phyloP scores from a whole-genome alignment of 2,113 vertebrate species.

The Colistium nudipinnis region DNA sequence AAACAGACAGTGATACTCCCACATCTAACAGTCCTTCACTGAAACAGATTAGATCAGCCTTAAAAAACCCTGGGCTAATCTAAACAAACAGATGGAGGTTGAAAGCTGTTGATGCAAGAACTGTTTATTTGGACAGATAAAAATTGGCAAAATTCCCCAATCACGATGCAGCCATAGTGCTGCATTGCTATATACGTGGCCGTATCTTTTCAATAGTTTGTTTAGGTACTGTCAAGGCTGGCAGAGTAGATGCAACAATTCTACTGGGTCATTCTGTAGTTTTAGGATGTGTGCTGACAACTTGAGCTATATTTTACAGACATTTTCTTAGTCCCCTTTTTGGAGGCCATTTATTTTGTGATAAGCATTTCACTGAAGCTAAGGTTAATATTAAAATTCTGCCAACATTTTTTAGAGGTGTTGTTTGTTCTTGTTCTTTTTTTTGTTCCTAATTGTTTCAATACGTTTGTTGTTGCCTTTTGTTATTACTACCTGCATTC shows the following conservation, averaged over 20 bases:
- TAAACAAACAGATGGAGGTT: constrained; percentile 54
- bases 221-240: no score
- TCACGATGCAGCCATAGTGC: neutral
- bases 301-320: neutral
- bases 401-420: no score
- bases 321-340: neutral
- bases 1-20: neutral
- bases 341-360: neutral
- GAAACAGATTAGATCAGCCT: constrained; percentile 23
- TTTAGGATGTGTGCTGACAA: neutral
- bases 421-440: no score
- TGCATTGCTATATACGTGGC: neutral
- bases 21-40: neutral
- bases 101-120: constrained; percentile 28
- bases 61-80: constrained; percentile 21
- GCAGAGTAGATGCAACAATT: no score
- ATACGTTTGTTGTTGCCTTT: no score
- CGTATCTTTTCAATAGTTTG: no score
- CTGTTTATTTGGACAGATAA: constrained; percentile 28
- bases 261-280: neutral
- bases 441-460: no score
- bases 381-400: no score
- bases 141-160: neutral
- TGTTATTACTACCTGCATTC: no score
- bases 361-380: no score